phyloP scores from a whole-genome alignment of 2,797 vertebrate genomes.

The Anolis apletophallus region DNA sequence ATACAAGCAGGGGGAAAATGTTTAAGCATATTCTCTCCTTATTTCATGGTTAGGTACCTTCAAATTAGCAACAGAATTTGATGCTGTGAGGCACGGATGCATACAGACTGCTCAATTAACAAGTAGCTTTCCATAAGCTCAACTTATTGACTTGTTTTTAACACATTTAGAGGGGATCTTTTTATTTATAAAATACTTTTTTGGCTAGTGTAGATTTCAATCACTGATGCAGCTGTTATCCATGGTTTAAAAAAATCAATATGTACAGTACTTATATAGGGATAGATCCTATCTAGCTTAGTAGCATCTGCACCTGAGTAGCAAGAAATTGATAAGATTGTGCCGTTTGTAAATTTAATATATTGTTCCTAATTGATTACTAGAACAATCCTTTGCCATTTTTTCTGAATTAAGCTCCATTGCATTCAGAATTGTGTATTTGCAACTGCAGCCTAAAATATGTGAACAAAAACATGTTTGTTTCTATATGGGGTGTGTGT shows the following conservation, averaged over 20 bases:
- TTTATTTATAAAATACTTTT: conserved; percentile 9
- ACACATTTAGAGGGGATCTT: conserved; percentile 1
- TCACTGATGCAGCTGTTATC: too few species aligned
- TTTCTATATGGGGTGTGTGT: background rate
- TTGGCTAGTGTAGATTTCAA: background rate
- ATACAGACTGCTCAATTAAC: conserved; percentile 61
- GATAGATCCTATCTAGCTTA: background rate
- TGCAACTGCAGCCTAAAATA: background rate
- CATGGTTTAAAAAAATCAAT: too few species aligned
- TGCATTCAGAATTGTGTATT: background rate
- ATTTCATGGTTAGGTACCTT: conserved; percentile 70
- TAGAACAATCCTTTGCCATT: background rate
- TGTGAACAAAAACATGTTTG: background rate
- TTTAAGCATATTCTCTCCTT: conserved; percentile 60
- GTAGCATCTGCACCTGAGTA: background rate
- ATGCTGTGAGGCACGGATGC: conserved; percentile 52
- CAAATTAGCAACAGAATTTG: conserved; percentile 61
- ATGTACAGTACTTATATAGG: too few species aligned
- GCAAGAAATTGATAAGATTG: background rate
- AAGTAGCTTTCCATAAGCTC: conserved; percentile 20
- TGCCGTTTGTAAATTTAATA: background rate
- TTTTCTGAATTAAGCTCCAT: too few species aligned
- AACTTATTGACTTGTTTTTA: conserved; percentile 10
- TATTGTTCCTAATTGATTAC: background rate
- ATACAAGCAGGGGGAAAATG: conserved; percentile 34